Conservation (phyloP, 2,113 vertebrate genomes). For the Aptenodytes patagonicus region DNA sequence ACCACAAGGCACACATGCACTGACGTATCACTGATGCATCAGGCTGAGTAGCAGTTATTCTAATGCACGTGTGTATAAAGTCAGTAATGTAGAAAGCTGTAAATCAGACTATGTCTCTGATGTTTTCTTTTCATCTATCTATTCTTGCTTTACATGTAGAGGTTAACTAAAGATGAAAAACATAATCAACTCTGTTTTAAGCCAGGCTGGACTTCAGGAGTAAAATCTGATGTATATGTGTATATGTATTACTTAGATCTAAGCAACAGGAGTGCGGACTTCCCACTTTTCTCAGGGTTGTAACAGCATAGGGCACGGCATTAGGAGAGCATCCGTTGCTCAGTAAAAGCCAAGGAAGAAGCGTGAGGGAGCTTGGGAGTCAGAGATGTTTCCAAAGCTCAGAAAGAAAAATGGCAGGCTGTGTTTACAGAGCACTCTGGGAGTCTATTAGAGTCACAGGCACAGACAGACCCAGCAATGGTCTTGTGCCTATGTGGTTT, state of each 20-base stretch:
- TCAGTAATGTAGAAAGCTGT: background rate
- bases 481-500: background rate
- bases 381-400: background rate
- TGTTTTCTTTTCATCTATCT: background rate
- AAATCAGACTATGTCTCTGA: background rate
- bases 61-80: background rate
- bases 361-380: background rate
- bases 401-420: background rate
- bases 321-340: background rate
- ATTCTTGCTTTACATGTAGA: background rate
- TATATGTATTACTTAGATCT: background rate
- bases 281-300: background rate
- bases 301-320: accelerated
- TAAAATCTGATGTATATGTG: background rate
- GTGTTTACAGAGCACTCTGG: background rate
- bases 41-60: background rate
- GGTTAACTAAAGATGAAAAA: background rate
- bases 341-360: background rate
- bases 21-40: background rate
- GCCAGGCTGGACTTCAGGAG: background rate
- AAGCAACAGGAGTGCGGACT: background rate
- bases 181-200: background rate
- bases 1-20: background rate
- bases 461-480: background rate
- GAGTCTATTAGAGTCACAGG: background rate